phyloP scores from a whole-genome alignment of 2,888 invertebrate species.

The Cosmopolites sordidus region DNA sequence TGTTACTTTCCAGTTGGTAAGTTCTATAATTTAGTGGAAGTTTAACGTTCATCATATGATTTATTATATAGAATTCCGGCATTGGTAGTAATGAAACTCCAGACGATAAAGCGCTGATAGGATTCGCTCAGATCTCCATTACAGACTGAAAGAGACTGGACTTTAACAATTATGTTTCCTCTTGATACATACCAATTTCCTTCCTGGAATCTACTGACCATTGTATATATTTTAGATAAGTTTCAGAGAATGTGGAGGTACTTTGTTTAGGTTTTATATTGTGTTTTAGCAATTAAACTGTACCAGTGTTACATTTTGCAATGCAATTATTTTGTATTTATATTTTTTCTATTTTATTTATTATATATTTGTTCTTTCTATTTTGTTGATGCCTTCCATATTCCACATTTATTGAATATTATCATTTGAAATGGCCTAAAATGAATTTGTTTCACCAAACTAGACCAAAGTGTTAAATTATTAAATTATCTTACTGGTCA shows the following conservation, averaged over 20 bases:
- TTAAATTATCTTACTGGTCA: slow-evolving; percentile 30
- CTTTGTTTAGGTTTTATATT: not conserved
- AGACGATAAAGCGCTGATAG: slow-evolving; percentile 92
- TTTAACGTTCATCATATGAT: not conserved
- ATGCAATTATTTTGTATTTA: not conserved
- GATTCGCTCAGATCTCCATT: slow-evolving; percentile 96
- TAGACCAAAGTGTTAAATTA: not conserved
- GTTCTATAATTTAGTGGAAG: slow-evolving; percentile 31
- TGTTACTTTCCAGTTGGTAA: slow-evolving; percentile 84
- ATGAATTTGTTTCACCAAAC: not conserved
- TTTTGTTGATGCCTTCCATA: not conserved
- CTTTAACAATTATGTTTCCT: slow-evolving; percentile 19
- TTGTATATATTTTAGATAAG: slow-evolving; percentile 21
- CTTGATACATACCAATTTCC: slow-evolving; percentile 31
- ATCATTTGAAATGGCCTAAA: not conserved
- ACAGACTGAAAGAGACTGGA: slow-evolving; percentile 60
- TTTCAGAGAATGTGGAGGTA: not conserved
- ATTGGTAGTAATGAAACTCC: slow-evolving; percentile 70
- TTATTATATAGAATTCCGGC: slow-evolving; percentile 57
- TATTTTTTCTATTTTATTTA: not conserved
- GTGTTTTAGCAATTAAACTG: slow-evolving; percentile 1
- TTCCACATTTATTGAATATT: not conserved
- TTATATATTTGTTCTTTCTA: not conserved
- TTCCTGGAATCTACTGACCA: slow-evolving; percentile 42
- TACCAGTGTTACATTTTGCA: not conserved